Evolutionary conservation across 2,888 invertebrate species (phyloP).

Genomic region (Asteroscopus sphinx): DNA sequence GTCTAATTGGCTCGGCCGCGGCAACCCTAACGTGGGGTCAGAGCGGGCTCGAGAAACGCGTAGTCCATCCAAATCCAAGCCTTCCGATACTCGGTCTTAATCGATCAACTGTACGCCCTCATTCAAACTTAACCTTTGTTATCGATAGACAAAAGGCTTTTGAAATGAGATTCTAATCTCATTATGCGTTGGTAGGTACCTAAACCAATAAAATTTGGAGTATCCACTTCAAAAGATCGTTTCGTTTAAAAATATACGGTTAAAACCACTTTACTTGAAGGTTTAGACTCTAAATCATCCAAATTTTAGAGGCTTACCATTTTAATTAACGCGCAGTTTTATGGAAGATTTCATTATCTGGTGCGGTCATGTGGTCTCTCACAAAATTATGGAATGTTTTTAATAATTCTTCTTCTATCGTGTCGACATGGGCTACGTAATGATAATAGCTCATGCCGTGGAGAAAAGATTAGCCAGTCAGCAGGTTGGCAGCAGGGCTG

Average conservation of each 20-base stretch:
- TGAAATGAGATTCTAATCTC: slow-evolving; percentile 58
- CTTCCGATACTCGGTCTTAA: slow-evolving; percentile 44
- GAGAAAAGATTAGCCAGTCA: too few relatives aligned
- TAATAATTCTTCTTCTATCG: too few relatives aligned
- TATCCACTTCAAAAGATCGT: slow-evolving; percentile 48
- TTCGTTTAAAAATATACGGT: slow-evolving; percentile 52
- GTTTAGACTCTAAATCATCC: too few relatives aligned
- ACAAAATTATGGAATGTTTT: slow-evolving; percentile 12
- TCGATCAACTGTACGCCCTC: slow-evolving; percentile 55
- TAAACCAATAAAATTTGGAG: slow-evolving; percentile 57
- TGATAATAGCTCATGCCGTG: too few relatives aligned
- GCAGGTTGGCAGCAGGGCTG: too few relatives aligned
- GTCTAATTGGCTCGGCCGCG: slow-evolving; percentile 51
- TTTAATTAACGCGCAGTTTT: slow-evolving; percentile 56
- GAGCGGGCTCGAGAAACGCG: slow-evolving; percentile 22
- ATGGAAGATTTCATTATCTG: slow-evolving; percentile 43
- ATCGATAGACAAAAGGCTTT: slow-evolving; percentile 58
- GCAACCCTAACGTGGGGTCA: slow-evolving; percentile 33
- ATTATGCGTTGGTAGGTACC: slow-evolving; percentile 51
- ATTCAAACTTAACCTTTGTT: slow-evolving; percentile 60
- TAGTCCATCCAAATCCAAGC: slow-evolving; percentile 36
- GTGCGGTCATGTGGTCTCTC: slow-evolving; percentile 23
- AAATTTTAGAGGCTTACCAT: slow-evolving; percentile 32
- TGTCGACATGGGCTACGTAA: too few relatives aligned
- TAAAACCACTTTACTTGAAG: slow-evolving; percentile 44